Base-by-base conservation (phyloP, 2,113 vertebrate species). In the Merops nubicus region DNA sequence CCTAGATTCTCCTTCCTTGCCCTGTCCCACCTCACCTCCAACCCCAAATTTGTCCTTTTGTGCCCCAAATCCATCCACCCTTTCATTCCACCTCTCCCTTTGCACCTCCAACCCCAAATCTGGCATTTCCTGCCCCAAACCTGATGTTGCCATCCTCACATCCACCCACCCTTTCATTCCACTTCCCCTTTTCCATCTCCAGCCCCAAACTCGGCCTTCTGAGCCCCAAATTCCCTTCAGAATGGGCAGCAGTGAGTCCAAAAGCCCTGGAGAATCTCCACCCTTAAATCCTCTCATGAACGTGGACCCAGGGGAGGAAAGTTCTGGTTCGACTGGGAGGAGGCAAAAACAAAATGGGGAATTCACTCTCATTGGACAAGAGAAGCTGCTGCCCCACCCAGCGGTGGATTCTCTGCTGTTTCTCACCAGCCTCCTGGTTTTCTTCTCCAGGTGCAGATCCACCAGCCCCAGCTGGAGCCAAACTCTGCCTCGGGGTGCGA, bases 61-160 rank as follows among this genome's bases (percentile, higher is more conserved):
- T 6, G 21, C 26, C 59, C 75, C 16, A 26, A 33, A 63, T 3
- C 34, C 34, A n/a, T 0, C 0, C 28, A 3, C 8, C 4, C 2
- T 18, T 48, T 25, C 12, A 20, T 12, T 11, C 17, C 23, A 7
- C 17, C 1, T 28, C 33, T 15, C 2, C 48, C 13, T 50, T 50
- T 50, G 9, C 48, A 23, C n/a, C 22, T 40, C 34, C 28, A 11
- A 6, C 34, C 74, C 74, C 26, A 76, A 48, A 62, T 6, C 23
- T 40, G 12, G 17, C 48, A 23, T 48, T 18, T 40, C 34, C 28
- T 8, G 6, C 34, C 74, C 74, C 26, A 76, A 62, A 62, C 5
- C 17, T 40, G 12, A 18, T 1, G 6, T 12, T 14, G 34, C 18
- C 25, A 34, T 15, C 54, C 53, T 45, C 47, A 51, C 50, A 78